Percentiles rank a stretch among this genome's conserved stretches.
These are phyloP conservation scores for Drosophila simulans DNA, from an alignment of 1,140 invertebrate species.

Conservation along the genomic window DNA sequence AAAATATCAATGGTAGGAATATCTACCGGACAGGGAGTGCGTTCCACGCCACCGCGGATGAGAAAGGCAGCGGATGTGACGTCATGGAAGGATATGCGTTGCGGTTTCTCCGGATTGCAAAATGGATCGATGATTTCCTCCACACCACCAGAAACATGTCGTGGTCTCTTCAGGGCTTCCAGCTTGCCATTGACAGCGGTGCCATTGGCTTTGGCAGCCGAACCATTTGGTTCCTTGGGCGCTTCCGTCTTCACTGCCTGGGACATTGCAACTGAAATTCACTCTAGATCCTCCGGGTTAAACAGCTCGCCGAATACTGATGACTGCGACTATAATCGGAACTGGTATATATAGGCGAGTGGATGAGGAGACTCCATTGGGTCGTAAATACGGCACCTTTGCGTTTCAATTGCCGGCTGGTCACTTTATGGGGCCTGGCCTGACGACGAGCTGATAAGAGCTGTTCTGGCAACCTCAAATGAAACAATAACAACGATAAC, in stretches of 20 bases:
- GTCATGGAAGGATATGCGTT: conserved; percentile 92
- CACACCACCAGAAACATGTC: conserved; percentile 43
- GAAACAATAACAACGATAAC: conserved; percentile 63
- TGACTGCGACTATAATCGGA: conserved; percentile 17
- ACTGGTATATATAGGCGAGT: conserved; percentile 58
- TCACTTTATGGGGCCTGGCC: conserved; percentile 63
- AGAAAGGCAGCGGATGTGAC: conserved; percentile 95
- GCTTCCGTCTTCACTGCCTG: conserved; percentile 44
- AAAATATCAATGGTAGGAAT: neutral
- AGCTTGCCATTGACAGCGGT: conserved; percentile 2
- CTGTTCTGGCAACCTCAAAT: conserved; percentile 19
- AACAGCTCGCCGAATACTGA: conserved; percentile 49
- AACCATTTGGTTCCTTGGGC: conserved; percentile 24
- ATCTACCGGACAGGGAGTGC: conserved; percentile 93
- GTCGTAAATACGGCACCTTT: conserved; percentile 72
- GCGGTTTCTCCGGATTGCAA: conserved; percentile 91
- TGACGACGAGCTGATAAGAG: conserved; percentile 64
- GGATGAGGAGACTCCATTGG: conserved; percentile 41
- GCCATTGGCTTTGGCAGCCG: conserved; percentile 17
- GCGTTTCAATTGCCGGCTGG: conserved; percentile 49
- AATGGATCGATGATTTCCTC: conserved; percentile 75
- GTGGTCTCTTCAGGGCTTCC: conserved; percentile 14
- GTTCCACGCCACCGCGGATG: conserved; percentile 92
- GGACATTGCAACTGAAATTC: conserved; percentile 35
- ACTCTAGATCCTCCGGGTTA: conserved; percentile 9